Evolutionary conservation across 2,888 invertebrate genomes (phyloP).

Genomic region (Zaprionus bogoriensis): DNA sequence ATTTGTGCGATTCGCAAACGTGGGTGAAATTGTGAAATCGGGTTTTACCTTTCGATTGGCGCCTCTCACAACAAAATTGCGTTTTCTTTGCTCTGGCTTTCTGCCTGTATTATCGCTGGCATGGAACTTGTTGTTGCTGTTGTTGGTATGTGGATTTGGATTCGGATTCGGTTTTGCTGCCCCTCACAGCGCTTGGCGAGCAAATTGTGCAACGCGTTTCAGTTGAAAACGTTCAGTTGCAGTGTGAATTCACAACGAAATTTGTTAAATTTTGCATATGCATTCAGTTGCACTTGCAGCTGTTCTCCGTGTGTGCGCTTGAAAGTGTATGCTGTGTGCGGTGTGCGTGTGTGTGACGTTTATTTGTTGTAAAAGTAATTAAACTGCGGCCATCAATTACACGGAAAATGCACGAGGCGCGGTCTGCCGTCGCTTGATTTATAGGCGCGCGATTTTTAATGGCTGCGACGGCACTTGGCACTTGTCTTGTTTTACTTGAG

Average conservation of each 20-base stretch:
- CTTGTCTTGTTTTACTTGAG: conserved; percentile 38
- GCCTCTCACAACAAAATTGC: background rate
- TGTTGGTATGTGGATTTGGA: conserved; percentile 9
- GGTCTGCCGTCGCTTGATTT: conserved; percentile 67
- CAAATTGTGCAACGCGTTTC: conserved; percentile 48
- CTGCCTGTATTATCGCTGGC: conserved; percentile 20
- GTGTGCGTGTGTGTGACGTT: conserved; percentile 44
- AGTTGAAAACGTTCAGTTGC: conserved; percentile 40
- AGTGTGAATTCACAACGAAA: conserved; percentile 70
- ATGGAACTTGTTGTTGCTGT: conserved; percentile 33
- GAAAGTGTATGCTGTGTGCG: conserved; percentile 27
- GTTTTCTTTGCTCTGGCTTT: background rate
- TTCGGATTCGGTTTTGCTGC: background rate
- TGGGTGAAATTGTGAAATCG: background rate
- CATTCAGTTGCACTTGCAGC: conserved; percentile 39
- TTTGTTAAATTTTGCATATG: conserved; percentile 71
- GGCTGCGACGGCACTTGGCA: conserved; percentile 64
- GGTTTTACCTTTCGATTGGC: conserved; percentile 48
- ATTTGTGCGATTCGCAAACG: conserved; percentile 16
- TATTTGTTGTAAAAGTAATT: conserved; percentile 77
- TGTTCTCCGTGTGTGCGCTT: conserved; percentile 22
- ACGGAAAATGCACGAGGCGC: conserved; percentile 59
- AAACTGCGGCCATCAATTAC: conserved; percentile 71
- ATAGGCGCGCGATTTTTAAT: conserved; percentile 73
- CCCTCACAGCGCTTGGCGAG: conserved; percentile 19